Evolutionary conservation across 2,113 vertebrate genomes (phyloP), one percentile per base, ranked within the genome.

Genomic region (Ailuropoda melanoleuca): DNA sequence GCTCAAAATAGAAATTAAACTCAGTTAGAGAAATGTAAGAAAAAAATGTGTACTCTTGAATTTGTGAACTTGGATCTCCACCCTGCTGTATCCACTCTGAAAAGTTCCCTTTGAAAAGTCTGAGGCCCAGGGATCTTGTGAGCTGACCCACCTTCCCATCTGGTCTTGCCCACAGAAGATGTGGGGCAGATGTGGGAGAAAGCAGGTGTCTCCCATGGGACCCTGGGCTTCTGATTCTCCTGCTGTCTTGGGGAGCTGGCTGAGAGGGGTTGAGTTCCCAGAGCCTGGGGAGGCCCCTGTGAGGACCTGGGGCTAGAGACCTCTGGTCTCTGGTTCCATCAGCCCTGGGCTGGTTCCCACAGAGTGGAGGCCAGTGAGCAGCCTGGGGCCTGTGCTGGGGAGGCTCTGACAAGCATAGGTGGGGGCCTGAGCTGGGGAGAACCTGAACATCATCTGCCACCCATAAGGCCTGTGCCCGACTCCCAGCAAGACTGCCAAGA

Each of bases 401-500:
- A 74, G 53, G 34, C 31, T 31, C 74, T 31, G 37, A 13, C 39
- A n/a, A 58, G 34, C 46, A 19, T 0, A 2, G 39, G 34, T 8
- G 31, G 58, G 83, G 60, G 7, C 19, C 11, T 14, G 2, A 60
- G 75, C 85, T 48, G n/a, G 39, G 11, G 58, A 53, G 31, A 15
- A 19, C 85, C 64, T 2, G 0, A 43, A 58, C 87, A 26, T 93
- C 2, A 0, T 72, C 90, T 75, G 60, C 80, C 78, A 80, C 21
- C 66, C 84, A 53, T 26, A 68, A 92, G 74, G 92, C 81, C 89
- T 87, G 64, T 1, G 4, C 89, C 87, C 2, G 0, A 66, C 74
- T 82, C 93, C 74, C 92, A 96, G 91, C 90, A 74, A 50, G 58
- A 93, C 95, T 97, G 95, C 97, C 96, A 95, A 55, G 43, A 82